These are phyloP conservation scores for Sarcophaga rosellei DNA, from an alignment of 2,888 invertebrate genomes.

Conservation along the genomic window DNA sequence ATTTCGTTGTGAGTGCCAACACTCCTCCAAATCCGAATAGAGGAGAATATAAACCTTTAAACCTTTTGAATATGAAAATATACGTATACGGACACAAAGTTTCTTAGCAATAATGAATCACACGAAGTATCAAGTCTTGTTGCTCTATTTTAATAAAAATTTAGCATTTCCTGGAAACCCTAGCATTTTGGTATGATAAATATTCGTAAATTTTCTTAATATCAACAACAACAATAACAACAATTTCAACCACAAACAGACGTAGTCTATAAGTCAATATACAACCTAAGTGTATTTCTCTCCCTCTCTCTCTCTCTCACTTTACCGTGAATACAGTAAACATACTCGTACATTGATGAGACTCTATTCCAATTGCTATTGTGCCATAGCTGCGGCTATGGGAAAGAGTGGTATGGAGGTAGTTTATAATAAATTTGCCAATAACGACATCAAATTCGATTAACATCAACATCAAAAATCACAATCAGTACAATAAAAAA, in stretches of 20 bases:
- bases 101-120: too few relatives aligned
- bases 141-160: not conserved
- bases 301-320: not conserved
- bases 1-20: too few relatives aligned
- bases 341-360: not conserved
- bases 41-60: too few relatives aligned
- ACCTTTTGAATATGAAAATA: too few relatives aligned
- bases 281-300: constrained; percentile 36
- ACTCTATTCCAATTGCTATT: not conserved
- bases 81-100: too few relatives aligned
- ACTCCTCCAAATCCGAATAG: too few relatives aligned
- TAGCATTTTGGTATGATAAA: not conserved
- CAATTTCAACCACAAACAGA: constrained; percentile 17
- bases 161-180: not conserved
- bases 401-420: constrained; percentile 21
- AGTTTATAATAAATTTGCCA: constrained; percentile 63
- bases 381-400: not conserved
- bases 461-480: constrained; percentile 65
- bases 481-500: constrained; percentile 44
- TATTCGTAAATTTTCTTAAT: constrained; percentile 18
- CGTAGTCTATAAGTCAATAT: constrained; percentile 12
- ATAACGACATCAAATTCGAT: constrained; percentile 67
- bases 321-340: not conserved
- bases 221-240: constrained; percentile 31
- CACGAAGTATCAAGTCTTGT: not conserved